A percentile compares a stretch with the other conserved stretches of the same genome.
phyloP scores from a whole-genome alignment of 2,888 invertebrate genomes.

The Timandra comae region DNA sequence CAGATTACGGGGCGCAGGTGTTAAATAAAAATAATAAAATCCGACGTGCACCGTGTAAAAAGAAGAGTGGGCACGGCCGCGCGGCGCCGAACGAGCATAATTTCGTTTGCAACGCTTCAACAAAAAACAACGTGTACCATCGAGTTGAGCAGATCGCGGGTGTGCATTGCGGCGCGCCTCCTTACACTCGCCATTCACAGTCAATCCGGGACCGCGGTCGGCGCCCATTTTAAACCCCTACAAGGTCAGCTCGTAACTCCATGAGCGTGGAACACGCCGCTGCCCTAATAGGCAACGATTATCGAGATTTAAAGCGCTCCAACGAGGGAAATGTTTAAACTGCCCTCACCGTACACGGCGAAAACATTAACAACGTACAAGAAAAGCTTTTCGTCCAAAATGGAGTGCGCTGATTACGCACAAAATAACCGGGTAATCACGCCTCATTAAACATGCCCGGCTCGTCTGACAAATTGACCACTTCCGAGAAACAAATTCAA shows the following conservation, averaged over 20 bases:
- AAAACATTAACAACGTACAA: conserved; percentile 3
- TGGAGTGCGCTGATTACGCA: conserved; percentile 14
- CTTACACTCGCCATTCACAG: conserved; percentile 48
- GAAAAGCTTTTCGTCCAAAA: conserved; percentile 7
- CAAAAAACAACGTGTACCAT: conserved; percentile 59
- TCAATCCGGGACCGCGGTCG: conserved; percentile 38
- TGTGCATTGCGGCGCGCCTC: conserved; percentile 30
- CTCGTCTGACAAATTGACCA: conserved; percentile 41
- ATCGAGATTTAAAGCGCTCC: conserved; percentile 28
- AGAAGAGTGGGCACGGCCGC: conserved; percentile 62
- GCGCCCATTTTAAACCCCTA: conserved; percentile 51
- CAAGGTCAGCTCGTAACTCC: conserved; percentile 35
- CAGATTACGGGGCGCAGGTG: conserved; percentile 75
- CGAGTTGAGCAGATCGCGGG: conserved; percentile 42
- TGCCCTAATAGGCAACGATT: conserved; percentile 39
- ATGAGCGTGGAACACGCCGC: conserved; percentile 18
- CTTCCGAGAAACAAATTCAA: conserved; percentile 49
- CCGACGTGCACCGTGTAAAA: conserved; percentile 59
- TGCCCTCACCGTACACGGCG: conserved; percentile 12
- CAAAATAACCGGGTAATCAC: conserved; percentile 29
- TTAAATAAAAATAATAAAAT: conserved; percentile 77
- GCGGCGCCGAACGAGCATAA: conserved; percentile 67
- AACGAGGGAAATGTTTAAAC: conserved; percentile 15
- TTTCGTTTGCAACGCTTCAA: conserved; percentile 61
- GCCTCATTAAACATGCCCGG: conserved; percentile 31